Percentiles rank a stretch among this genome's conserved stretches.
These are phyloP conservation scores for Drosophila novamexicana DNA, from an alignment of 1,140 invertebrate genomes.

Conservation along the genomic window DNA sequence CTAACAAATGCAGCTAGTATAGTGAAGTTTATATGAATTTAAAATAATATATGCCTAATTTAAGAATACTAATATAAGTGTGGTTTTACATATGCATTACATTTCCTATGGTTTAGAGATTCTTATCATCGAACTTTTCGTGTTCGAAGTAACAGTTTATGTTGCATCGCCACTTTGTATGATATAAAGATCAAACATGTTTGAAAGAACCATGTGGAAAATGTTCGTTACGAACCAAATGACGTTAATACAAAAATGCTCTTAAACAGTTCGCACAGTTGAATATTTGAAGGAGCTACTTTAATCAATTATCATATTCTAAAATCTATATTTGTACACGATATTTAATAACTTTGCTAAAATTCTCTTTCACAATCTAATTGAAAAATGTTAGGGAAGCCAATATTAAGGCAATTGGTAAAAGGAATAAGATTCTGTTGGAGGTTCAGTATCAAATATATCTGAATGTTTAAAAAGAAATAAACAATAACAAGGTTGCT, in stretches of 20 bases:
- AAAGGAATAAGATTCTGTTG: neutral
- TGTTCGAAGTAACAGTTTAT: neutral
- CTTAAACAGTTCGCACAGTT: neutral
- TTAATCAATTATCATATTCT: neutral
- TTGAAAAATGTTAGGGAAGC: neutral
- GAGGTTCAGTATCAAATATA: too few species aligned
- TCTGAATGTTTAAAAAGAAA: too few species aligned
- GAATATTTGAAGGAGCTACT: too few species aligned
- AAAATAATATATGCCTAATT: neutral
- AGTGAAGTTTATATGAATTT: neutral
- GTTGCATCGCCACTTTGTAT: neutral
- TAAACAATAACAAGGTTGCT: too few species aligned
- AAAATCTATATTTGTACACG: neutral
- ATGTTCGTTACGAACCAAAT: neutral
- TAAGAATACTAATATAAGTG: neutral
- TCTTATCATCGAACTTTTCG: slow-evolving; percentile 17
- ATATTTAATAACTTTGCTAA: neutral
- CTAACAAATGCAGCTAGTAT: too few species aligned
- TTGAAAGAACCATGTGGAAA: neutral
- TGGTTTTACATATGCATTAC: neutral
- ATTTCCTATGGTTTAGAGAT: neutral
- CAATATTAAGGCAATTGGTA: neutral
- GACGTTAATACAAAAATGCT: too few species aligned
- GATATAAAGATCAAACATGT: neutral
- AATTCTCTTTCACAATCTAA: neutral